phyloP scores from a whole-genome alignment of 2,888 invertebrate species.

The Hirtodrosophila alboralis region DNA sequence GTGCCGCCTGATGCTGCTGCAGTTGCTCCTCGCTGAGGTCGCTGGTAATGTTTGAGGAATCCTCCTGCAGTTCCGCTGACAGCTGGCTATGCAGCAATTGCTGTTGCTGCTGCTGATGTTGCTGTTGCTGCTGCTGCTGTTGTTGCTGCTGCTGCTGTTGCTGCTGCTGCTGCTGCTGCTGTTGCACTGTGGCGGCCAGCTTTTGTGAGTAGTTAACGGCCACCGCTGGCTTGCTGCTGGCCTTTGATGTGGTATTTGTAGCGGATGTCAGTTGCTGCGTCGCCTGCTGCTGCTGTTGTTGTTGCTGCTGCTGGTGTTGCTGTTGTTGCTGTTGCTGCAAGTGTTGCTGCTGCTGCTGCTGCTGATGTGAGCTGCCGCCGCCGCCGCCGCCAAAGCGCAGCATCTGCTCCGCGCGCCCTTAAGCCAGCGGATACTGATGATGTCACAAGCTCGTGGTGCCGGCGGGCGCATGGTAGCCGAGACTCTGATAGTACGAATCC shows the following conservation, averaged over 20 bases:
- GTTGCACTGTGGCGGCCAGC: constrained; percentile 56
- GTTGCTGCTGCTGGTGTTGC: constrained; percentile 61
- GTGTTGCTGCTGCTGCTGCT: constrained; percentile 58
- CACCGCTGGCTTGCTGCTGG: constrained; percentile 70
- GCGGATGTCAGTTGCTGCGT: constrained; percentile 77
- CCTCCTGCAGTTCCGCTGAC: constrained; percentile 75
- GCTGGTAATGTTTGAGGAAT: constrained; percentile 81
- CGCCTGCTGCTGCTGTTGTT: constrained; percentile 58
- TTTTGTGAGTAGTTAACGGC: constrained; percentile 70
- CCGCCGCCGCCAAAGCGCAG: constrained; percentile 72
- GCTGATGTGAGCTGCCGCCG: constrained; percentile 37
- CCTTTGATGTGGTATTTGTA: constrained; percentile 68
- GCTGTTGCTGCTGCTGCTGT: constrained; percentile 68
- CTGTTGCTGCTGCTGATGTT: constrained; percentile 68
- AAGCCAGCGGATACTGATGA: constrained; percentile 92
- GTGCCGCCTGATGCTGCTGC: constrained; percentile 77
- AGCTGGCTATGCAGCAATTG: constrained; percentile 74
- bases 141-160: constrained; percentile 67
- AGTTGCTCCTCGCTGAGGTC: constrained; percentile 81
- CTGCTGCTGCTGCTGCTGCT: constrained; percentile 70
- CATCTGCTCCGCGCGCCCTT: constrained; percentile 86
- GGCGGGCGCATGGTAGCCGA: constrained; percentile 89
- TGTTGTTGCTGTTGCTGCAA: constrained; percentile 62
- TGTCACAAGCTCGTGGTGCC: constrained; percentile 95
- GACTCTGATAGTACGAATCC: constrained; percentile 93